Base-by-base conservation (phyloP, 2,113 vertebrate species). In the Atrichornis clamosus region DNA sequence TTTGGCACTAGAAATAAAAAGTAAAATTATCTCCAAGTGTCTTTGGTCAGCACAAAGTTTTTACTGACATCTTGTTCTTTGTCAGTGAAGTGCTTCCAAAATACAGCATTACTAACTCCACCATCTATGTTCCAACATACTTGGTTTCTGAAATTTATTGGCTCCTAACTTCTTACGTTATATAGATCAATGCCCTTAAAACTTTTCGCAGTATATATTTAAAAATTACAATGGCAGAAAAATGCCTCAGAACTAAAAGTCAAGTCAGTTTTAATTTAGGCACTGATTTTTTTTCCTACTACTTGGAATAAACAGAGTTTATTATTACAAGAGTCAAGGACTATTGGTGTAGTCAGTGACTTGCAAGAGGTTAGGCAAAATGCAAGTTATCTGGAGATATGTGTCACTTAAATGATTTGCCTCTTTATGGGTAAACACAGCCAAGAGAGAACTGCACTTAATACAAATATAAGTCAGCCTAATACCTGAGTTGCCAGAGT, bases 161-260 rank as follows among this genome's bases (percentile, higher is more conserved):
- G 42, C 24, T 86, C 28, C 44, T 50, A 63, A 58, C 22, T 68
- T 72, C 28, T 72, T 23, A 32, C 3, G 5, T 55, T 41, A 33
- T 41, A 35, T 15, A 72, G 76, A 76, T 20, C 35, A 42, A 13
- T 33, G 87, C 26, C 24, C 21, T 80, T 76, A 33, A 33, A 6
- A 2, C 5, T 32, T 62, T 32, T 80, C 12, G 42, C 0, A 0
- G 21, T 39, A 62, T 3, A 9, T 49, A 46, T 44, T 63, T 50
- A 63, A 42, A 72, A 78, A 42, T 24, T 44, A 76, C 1, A 2
- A 15, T 13, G 17, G 67, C 53, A 93, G 37, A 91, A 67, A 21
- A 80, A 92, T 52, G 20, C 20, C 68, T 87, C 33, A 64, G 41
- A 89, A 68, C 15, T 39, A 67, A 52, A 84, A 58, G 32, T 46